Evolutionary conservation across 2,888 invertebrate species (phyloP), one percentile per base, ranked within the genome.

Genomic region (Drosophila affinis): DNA sequence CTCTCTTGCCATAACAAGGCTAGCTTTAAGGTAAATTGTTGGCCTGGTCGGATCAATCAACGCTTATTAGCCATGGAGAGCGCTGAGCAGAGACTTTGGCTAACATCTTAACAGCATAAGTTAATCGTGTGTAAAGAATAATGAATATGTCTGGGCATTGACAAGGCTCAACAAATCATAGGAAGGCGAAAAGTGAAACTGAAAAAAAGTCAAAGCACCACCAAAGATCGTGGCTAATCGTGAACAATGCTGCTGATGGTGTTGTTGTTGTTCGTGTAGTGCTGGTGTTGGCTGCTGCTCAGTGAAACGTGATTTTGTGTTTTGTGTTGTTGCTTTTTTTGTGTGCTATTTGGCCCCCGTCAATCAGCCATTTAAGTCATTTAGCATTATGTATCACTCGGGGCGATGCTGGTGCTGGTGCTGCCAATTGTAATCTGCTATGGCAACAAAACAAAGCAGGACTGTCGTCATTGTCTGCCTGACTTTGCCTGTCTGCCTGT

Each of bases 121-220:
- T 64, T 81, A 88, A 87, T 85, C 84, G 88, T 88, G 88, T 87
- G 81, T 62, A 79, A 75, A 84, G 74, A 65, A 58, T 72, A 83
- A 88, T 88, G 77, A 84, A 84, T 79, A 85, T 82, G 85, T 67
- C 72, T 72, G 51, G 55, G 34, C 69, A 55, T 58, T 74, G 83
- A 88, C 84, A 88, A 80, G 75, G 88, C 88, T 77, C 81, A 83
- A 86, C 84, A 88, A 88, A 88, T 88, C 79, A 69, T 67, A 54
- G 56, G 54, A 57, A 67, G 76, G 76, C 67, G 69, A 75, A 61
- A 74, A 76, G 81, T 81, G 79, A 63, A 79, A 77, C 71, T 53
- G 79, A 64, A 79, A 77, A 81, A 81, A 72, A 79, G 85, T 72
- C 85, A 77, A 75, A 84, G 77, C 87, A 52, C 10, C 46, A 57